Conservation (phyloP, 2,113 vertebrate genomes). For the Miniopterus natalensis region DNA sequence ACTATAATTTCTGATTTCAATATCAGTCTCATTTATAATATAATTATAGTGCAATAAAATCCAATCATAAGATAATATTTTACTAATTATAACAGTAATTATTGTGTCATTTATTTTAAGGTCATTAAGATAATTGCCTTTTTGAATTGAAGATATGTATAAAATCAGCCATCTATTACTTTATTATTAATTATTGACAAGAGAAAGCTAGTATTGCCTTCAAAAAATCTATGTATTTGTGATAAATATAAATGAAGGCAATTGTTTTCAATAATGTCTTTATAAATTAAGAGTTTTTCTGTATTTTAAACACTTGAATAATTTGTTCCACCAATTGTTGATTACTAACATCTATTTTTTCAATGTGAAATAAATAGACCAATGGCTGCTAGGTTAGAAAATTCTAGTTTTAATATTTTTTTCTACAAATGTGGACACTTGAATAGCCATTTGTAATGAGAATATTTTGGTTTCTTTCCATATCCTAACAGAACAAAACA, state of each 20-base stretch:
- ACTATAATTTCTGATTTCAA: constrained; percentile 55
- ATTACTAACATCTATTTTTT: neutral
- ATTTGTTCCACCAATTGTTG: neutral
- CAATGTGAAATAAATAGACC: neutral
- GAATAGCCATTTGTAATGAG: neutral
- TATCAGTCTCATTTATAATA: constrained; percentile 27
- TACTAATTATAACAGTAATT: constrained; percentile 31
- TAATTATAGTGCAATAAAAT: constrained; percentile 52
- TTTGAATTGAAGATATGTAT: constrained; percentile 2
- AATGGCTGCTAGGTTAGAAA: neutral
- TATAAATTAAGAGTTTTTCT: neutral
- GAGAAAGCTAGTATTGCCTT: constrained; percentile 25
- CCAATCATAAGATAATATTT: constrained; percentile 37
- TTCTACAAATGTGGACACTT: neutral
- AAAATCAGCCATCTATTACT: constrained; percentile 54
- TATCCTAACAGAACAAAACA: neutral
- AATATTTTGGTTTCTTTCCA: neutral
- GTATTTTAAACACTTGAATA: constrained; percentile 9
- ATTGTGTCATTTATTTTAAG: constrained; percentile 24
- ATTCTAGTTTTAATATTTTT: neutral
- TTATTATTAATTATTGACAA: constrained; percentile 48
- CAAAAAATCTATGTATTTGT: neutral
- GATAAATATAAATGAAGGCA: neutral
- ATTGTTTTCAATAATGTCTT: neutral
- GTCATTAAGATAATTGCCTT: constrained; percentile 28